These are phyloP conservation scores for Coelopa frigida DNA, from an alignment of 1,140 invertebrate genomes.

Conservation along the genomic window DNA sequence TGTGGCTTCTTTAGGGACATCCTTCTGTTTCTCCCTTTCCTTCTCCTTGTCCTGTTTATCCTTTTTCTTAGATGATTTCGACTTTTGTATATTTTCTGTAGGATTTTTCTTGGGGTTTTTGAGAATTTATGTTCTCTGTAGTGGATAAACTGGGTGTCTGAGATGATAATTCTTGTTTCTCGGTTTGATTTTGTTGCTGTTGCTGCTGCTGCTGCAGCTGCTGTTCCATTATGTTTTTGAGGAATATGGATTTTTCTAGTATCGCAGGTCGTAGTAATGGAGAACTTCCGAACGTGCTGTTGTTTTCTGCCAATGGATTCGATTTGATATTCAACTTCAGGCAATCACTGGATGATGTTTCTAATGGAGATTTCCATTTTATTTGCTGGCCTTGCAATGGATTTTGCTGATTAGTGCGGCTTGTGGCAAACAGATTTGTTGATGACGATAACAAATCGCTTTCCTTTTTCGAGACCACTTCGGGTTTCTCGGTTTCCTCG, in stretches of 20 bases:
- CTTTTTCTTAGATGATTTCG: neutral
- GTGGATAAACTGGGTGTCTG: too few relatives aligned
- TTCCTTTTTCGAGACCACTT: too few relatives aligned
- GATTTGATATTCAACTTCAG: constrained; percentile 23
- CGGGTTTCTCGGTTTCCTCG: neutral
- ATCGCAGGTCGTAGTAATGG: constrained; percentile 35
- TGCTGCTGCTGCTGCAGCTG: constrained; percentile 12
- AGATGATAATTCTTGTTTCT: neutral
- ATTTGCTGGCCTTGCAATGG: constrained; percentile 14
- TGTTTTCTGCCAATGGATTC: constrained; percentile 40
- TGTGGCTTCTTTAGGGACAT: neutral
- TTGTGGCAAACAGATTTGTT: constrained; percentile 1
- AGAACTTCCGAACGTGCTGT: constrained; percentile 38
- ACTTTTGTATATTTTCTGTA: neutral
- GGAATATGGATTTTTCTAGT: constrained; percentile 35
- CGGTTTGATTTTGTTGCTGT: constrained; percentile 2
- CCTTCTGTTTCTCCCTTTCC: neutral
- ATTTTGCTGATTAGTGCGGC: too few relatives aligned
- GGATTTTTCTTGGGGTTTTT: neutral
- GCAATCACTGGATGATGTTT: constrained; percentile 14
- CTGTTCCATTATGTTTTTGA: constrained; percentile 21
- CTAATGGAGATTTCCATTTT: constrained; percentile 30
- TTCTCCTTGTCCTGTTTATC: constrained; percentile 7
- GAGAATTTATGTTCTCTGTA: constrained; percentile 3
- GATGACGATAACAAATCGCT: neutral